A percentile compares a stretch with the other conserved stretches of the same genome.
Conservation (phyloP, 2,888 invertebrate genomes). For the Urechis unicinctus region DNA sequence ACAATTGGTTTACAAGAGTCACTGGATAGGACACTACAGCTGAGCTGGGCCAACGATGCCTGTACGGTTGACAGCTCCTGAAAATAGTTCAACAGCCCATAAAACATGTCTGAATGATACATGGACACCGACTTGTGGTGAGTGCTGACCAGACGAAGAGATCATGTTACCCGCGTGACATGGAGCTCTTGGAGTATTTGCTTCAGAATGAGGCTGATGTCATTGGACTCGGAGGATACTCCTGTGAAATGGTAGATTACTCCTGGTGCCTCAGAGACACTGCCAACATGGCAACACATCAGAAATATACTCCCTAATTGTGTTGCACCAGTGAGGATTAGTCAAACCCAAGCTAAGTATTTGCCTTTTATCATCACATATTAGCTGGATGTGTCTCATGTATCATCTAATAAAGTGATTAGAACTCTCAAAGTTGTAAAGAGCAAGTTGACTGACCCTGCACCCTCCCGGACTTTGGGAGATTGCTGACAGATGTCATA, state of each 20-base stretch:
- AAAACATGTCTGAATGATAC: not conserved
- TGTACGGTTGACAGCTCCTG: slow-evolving; percentile 37
- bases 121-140: not conserved
- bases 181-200: slow-evolving; percentile 17
- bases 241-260: slow-evolving; percentile 25
- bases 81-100: slow-evolving; percentile 23
- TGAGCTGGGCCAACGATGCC: slow-evolving; percentile 40
- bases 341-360: no score
- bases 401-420: no score
- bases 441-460: slow-evolving; percentile 15
- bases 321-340: no score
- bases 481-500: slow-evolving; percentile 10
- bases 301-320: no score
- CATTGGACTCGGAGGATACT: slow-evolving; percentile 21
- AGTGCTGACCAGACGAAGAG: no score
- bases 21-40: slow-evolving; percentile 41
- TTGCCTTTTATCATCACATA: no score
- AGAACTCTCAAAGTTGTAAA: no score
- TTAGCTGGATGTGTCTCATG: no score
- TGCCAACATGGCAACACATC: no score
- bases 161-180: no score
- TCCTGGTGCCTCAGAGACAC: slow-evolving; percentile 3
- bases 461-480: not conserved
- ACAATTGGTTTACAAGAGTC: slow-evolving; percentile 37
- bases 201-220: slow-evolving; percentile 16